Base-by-base conservation (phyloP, 2,888 invertebrate genomes). In the Rhingia rostrata region DNA sequence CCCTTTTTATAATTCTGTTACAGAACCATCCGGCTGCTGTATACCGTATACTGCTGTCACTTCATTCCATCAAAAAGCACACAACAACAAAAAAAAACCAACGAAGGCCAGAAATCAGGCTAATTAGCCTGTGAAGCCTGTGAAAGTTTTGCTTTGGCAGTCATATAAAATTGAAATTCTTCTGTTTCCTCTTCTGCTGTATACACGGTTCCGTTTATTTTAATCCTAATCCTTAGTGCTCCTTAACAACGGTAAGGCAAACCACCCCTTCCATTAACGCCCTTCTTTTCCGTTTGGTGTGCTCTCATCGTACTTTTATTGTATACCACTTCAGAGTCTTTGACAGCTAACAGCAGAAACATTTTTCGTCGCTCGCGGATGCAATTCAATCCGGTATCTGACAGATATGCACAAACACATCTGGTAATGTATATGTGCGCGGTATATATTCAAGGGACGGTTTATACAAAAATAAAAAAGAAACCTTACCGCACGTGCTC, bases 291-390 rank as follows among this genome's bases (percentile, higher is more conserved):
- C n/a, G 32, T 14, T 22, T 32, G 45, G 35, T 69, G 22, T 43
- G 66, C 32, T 49, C 22, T 43, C 30, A 12, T 53, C 53, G 53
- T 74, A 47, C 47, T 32, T 63, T 43, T 43, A 54, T 64, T 79
- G 58, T 51, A 51, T 9, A 60, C 47, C 35, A 45, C 80, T 80
- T 74, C 66, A 80, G 39, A 70, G 45, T 66, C 41, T 64, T 70
- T 84, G 84, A 84, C 84, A 84, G 84, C 74, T 70, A 66, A 84
- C 74, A 84, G 39, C 58, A 69, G 63, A 84, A 80, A 51, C 58
- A 66, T 74, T 80, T 78, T 78, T 83, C 30, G 47, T 69, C 30
- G 58, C 45, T 49, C 53, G 60, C 60, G 64, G 64, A 80, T 84
- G 80, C 84, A 84, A 43, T 80, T 80, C 49, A 58, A 64, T 69